Percentiles rank a stretch among this genome's conserved stretches.
phyloP scores from a whole-genome alignment of 2,113 vertebrate species.

The Athene cunicularia region DNA sequence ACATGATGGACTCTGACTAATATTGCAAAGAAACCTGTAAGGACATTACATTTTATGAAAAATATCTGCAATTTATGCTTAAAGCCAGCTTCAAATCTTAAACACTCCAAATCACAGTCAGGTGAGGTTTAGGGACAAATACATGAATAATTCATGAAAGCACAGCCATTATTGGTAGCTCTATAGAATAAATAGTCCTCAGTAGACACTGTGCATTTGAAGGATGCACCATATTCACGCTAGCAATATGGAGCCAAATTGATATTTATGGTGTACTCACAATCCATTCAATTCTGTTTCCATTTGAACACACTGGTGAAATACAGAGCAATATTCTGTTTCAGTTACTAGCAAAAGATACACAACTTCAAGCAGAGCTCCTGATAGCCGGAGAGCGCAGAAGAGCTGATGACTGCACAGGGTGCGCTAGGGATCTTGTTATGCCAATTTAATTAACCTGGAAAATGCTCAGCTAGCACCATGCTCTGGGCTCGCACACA shows the following conservation, averaged over 20 bases:
- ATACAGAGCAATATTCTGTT: slow-evolving; percentile 4
- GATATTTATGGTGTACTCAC: slow-evolving; percentile 43
- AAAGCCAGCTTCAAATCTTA: not conserved
- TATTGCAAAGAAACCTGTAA: not conserved
- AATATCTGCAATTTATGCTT: not conserved
- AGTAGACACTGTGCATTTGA: slow-evolving; percentile 24
- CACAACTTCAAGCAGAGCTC: not conserved
- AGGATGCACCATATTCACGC: slow-evolving; percentile 10
- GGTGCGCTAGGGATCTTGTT: slow-evolving; percentile 54
- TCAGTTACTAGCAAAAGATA: not conserved
- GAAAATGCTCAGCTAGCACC: slow-evolving; percentile 56
- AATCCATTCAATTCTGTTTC: slow-evolving; percentile 14
- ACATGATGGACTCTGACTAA: not conserved
- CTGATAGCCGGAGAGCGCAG: not conserved
- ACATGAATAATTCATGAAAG: slow-evolving; percentile 53
- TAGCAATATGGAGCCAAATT: slow-evolving; percentile 28
- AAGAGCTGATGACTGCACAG: slow-evolving; percentile 50
- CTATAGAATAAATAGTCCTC: slow-evolving; percentile 4
- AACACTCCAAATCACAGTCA: slow-evolving; percentile 2
- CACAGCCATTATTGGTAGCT: not conserved
- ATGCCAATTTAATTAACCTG: slow-evolving; percentile 68
- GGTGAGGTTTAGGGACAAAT: slow-evolving; percentile 33
- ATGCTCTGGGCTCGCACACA: not conserved
- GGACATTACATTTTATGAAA: not conserved
- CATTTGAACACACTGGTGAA: slow-evolving; percentile 20